Evolutionary conservation across 2,797 vertebrate species (phyloP).

Genomic region (Gymnoscopelus braueri): DNA sequence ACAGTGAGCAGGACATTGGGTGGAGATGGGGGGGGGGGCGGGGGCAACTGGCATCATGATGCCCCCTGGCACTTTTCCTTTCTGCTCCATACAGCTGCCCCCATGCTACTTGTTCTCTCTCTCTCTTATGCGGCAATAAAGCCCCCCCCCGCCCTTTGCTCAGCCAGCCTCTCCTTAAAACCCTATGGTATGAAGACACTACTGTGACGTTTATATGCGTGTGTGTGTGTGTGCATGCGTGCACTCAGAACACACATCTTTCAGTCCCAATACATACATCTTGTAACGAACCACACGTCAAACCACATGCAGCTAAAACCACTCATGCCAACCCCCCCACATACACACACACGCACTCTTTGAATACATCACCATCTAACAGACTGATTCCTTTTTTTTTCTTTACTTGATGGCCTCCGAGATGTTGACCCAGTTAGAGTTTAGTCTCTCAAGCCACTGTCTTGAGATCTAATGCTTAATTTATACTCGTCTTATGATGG

Average conservation of each 20-base stretch:
- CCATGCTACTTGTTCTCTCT: constrained; percentile 19
- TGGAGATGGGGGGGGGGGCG: not conserved
- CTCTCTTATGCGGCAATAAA: constrained; percentile 13
- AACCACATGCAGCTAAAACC: constrained; percentile 25
- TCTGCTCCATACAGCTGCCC: constrained; percentile 30
- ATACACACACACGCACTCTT: not conserved
- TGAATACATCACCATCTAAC: constrained; percentile 10
- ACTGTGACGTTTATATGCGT: not conserved
- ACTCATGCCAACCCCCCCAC: not conserved
- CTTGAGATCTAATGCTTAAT: constrained; percentile 17
- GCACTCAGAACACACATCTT: no score
- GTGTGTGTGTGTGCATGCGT: constrained; percentile 15
- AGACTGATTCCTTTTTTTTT: not conserved
- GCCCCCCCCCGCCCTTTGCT: not conserved
- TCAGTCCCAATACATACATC: no score
- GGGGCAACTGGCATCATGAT: not conserved
- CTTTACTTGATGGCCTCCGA: not conserved
- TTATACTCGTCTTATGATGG: no score
- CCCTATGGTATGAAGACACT: constrained; percentile 16
- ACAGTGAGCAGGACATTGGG: constrained; percentile 10
- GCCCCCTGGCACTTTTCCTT: constrained; percentile 34
- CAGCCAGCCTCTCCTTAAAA: constrained; percentile 8
- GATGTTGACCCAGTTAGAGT: constrained; percentile 29
- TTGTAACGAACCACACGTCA: constrained; percentile 23
- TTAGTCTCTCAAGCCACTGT: constrained; percentile 36